Conservation (phyloP, 2,797 vertebrate genomes). For the Sardinella longiceps region DNA sequence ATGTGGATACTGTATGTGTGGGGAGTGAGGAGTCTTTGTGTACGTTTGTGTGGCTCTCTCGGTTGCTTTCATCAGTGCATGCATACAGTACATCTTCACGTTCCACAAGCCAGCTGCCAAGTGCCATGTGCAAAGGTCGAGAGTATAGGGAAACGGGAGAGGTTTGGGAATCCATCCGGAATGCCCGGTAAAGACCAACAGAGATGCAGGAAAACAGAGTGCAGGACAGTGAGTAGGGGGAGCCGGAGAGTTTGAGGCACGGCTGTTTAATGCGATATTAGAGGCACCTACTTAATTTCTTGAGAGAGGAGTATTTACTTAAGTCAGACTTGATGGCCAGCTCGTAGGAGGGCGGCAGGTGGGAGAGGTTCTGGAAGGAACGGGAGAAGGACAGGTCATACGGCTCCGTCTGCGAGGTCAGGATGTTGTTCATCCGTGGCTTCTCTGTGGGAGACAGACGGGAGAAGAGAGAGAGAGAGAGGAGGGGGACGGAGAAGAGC, state of each 20-base stretch:
- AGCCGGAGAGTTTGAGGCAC: conserved; percentile 27
- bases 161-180: neutral
- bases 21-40: neutral
- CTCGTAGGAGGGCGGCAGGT: conserved; percentile 92
- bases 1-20: neutral
- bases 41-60: neutral
- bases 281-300: conserved; percentile 84
- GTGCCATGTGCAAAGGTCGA: conserved; percentile 26
- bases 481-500: conserved; percentile 32
- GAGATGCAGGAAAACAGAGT: conserved; percentile 24
- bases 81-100: conserved; percentile 46
- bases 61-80: conserved; percentile 20
- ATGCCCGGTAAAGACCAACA: conserved; percentile 47
- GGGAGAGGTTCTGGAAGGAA: conserved; percentile 97
- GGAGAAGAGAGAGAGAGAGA: conserved; percentile 31
- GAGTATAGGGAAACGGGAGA: conserved; percentile 25
- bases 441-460: conserved; percentile 76
- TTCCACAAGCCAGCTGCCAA: conserved; percentile 7
- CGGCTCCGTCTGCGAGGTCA: conserved; percentile 95
- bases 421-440: conserved; percentile 92
- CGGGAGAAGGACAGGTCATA: conserved; percentile 95
- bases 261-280: neutral
- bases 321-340: conserved; percentile 87
- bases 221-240: neutral
- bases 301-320: conserved; percentile 89